Base-by-base conservation (phyloP, 2,888 invertebrate genomes). In the Amorpha juglandis region DNA sequence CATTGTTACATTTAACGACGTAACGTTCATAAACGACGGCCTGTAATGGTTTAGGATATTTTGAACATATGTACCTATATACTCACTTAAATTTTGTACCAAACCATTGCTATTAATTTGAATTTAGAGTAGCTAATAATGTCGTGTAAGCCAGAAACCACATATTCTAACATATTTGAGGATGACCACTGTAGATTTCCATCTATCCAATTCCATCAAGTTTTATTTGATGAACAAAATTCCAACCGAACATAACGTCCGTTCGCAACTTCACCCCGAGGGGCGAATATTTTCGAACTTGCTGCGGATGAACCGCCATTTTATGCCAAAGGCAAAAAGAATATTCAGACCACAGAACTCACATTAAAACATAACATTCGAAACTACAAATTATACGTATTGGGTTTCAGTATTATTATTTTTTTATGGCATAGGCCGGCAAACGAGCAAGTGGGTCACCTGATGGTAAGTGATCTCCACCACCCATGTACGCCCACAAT, bases 201-300 rank as follows among this genome's bases (percentile, higher is more conserved):
- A 58, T 58, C 42, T 42, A 42, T 58, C 62, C 65, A 67, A 67
- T 69, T 74, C 63, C 63, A 67, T 53, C 69, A 66, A 74, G 68
- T 72, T 67, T 69, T 70, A 45, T 51, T 58, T 58, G 42, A 48
- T 27, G 16, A 52, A 63, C 51, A 67, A 73, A 66, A 66, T 72
- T 70, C 68, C 69, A 64, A 67, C 65, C 62, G 62, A 47, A 64
- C 62, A 50, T 65, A 68, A 65, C 45, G 69, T 64, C 64, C 64
- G 62, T 68, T 64, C 68, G 67, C 70, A 74, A 74, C 64, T 72
- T 63, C 51, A 48, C 65, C 73, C 66, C 71, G 58, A 66, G 74
- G 70, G 75, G 67, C 69, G 67, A 70, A 75, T 73, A 73, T 72
- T 73, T 78, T 72, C 65, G 69, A 73, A 73, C 58, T 58, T 42